Base-by-base conservation (phyloP, 2,888 invertebrate genomes). In the Limenitis camilla region DNA sequence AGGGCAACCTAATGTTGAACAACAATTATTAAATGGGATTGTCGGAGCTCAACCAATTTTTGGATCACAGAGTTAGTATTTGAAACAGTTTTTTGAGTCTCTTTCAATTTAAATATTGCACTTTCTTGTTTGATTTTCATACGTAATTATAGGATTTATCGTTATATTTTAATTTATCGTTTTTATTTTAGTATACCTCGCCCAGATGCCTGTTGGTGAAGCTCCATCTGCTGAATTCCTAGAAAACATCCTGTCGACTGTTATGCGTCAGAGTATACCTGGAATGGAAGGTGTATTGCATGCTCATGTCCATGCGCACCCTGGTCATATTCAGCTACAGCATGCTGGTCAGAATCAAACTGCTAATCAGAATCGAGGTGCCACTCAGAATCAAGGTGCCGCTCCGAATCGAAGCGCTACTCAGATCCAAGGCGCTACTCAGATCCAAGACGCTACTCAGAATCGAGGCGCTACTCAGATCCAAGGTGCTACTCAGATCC, bases 201-300 rank as follows among this genome's bases (percentile, higher is more conserved):
- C 72, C 6, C 72, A 72, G 30, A 61, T 78, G 67, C 71, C 74
- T 3, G 72, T 72, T 70, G 72, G 66, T 5, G 67, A 64, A 0
- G 63, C 69, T 3, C 76, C 77, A 4, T 68, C 63, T 31, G 69
- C 70, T 6, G 76, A 80, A 3, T 40, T 78, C 11, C 61, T 81
- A 3, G 77, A 81, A 43, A 76, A 71, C 53, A 69, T 81, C 31
- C 66, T 80, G 4, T 62, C 75, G 2, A 67, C 76, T 5, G 68
- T 78, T 33, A 65, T 76, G 2, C 75, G 78, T 4, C 78, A 75
- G 52, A 72, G 75, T 0, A 63, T 69, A 27, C 72, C 79, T 0
- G 76, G 72, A 4, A 54, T 69, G 29, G 75, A 74, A 31, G 72
- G 72, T 0, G 59, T 74, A 7, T 19, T 58, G 10, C 54, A 52